These are phyloP conservation scores for Rallus limicola DNA, from an alignment of 2,113 vertebrate species.

Conservation along the genomic window DNA sequence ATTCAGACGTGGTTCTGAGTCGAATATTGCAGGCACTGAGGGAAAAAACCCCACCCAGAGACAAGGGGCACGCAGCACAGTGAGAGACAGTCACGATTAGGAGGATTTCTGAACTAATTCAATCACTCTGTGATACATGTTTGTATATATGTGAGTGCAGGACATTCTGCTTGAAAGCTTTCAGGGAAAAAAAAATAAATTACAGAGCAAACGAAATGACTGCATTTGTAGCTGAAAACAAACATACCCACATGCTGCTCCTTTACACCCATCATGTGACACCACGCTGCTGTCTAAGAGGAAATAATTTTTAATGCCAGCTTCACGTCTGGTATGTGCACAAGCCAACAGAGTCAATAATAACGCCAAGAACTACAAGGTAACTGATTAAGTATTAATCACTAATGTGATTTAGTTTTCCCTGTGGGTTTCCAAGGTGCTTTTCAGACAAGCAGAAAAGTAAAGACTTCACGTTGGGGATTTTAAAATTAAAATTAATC, in stretches of 20 bases:
- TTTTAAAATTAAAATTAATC: neutral
- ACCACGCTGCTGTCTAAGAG: neutral
- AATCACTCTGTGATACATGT: neutral
- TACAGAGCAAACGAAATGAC: neutral
- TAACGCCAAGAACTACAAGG: neutral
- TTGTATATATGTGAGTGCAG: neutral
- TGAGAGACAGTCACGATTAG: neutral
- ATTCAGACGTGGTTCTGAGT: rapidly evolving
- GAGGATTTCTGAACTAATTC: neutral
- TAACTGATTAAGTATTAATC: neutral
- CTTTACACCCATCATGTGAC: neutral
- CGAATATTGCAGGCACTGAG: rapidly evolving
- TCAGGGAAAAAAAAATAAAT: neutral
- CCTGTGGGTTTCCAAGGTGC: neutral
- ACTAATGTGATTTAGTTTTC: neutral
- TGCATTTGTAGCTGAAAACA: neutral
- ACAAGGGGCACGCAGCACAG: rapidly evolving
- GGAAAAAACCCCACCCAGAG: neutral
- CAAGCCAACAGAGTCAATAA: neutral
- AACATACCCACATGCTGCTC: neutral
- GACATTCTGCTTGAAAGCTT: neutral
- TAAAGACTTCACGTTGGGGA: neutral
- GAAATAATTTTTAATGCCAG: neutral
- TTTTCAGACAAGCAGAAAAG: neutral
- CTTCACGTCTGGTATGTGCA: neutral